These are phyloP conservation scores for Bombus sylvicola DNA, from an alignment of 1,140 invertebrate species.

Conservation along the genomic window DNA sequence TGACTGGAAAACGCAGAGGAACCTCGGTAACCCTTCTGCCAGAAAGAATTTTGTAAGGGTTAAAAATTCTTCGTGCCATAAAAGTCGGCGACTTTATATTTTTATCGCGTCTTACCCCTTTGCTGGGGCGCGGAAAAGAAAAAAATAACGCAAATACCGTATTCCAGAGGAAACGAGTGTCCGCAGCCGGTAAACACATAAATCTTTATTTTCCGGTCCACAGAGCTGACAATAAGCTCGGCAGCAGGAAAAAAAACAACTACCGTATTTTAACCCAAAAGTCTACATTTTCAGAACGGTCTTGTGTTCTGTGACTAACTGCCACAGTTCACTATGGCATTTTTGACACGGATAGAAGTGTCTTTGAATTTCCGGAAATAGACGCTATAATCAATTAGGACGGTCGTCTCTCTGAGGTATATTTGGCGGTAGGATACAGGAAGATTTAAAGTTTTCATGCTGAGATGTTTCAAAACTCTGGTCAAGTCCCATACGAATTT, in stretches of 20 bases:
- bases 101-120: constrained; percentile 70
- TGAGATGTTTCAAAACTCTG: not conserved
- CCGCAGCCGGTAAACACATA: constrained; percentile 65
- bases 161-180: constrained; percentile 56
- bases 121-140: not conserved
- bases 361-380: not conserved
- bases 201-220: constrained; percentile 67
- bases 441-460: not conserved
- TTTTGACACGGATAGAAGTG: too few species aligned
- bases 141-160: constrained; percentile 59
- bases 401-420: not conserved
- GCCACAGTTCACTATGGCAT: not conserved
- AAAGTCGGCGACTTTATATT: constrained; percentile 71
- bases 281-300: constrained; percentile 43
- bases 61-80: constrained; percentile 66
- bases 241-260: constrained; percentile 47
- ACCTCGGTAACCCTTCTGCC: constrained; percentile 59
- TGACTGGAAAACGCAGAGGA: constrained; percentile 55
- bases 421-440: not conserved
- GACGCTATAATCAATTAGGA: constrained; percentile 14
- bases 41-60: constrained; percentile 65
- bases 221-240: constrained; percentile 10
- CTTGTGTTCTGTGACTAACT: constrained; percentile 14
- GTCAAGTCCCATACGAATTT: not conserved
- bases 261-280: constrained; percentile 68